phyloP scores from a whole-genome alignment of 1,140 invertebrate genomes.

The Varroa destructor region DNA sequence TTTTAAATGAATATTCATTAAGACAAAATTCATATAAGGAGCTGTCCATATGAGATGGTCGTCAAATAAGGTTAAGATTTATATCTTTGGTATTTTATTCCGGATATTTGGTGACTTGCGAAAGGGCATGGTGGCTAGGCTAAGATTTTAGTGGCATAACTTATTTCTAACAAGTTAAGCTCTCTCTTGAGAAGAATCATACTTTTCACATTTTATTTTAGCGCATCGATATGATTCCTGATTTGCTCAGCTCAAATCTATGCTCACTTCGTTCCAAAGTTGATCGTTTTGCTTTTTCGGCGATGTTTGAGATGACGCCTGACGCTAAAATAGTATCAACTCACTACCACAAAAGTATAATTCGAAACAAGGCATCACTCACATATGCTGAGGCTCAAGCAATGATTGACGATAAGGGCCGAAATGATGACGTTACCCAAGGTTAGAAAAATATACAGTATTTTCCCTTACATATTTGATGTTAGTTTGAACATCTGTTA shows the following conservation, averaged over 20 bases:
- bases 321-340: slow-evolving; percentile 69
- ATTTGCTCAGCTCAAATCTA: slow-evolving; percentile 75
- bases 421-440: slow-evolving; percentile 57
- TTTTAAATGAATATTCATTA: too few species aligned
- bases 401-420: slow-evolving; percentile 65
- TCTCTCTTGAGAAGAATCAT: too few species aligned
- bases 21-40: too few species aligned
- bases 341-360: slow-evolving; percentile 82
- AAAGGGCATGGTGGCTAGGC: too few species aligned
- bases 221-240: slow-evolving; percentile 49
- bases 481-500: background rate
- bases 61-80: too few species aligned
- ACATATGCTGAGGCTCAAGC: slow-evolving; percentile 91
- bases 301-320: slow-evolving; percentile 74
- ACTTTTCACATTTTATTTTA: slow-evolving; percentile 32
- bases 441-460: slow-evolving; percentile 37
- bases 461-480: background rate
- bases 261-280: slow-evolving; percentile 72
- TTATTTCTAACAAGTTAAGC: too few species aligned
- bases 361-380: slow-evolving; percentile 57
- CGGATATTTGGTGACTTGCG: too few species aligned
- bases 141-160: too few species aligned
- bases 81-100: too few species aligned
- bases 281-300: slow-evolving; percentile 78
- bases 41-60: too few species aligned